These are phyloP conservation scores for Myxocyprinus asiaticus DNA, from an alignment of 2,113 vertebrate species.

Conservation along the genomic window DNA sequence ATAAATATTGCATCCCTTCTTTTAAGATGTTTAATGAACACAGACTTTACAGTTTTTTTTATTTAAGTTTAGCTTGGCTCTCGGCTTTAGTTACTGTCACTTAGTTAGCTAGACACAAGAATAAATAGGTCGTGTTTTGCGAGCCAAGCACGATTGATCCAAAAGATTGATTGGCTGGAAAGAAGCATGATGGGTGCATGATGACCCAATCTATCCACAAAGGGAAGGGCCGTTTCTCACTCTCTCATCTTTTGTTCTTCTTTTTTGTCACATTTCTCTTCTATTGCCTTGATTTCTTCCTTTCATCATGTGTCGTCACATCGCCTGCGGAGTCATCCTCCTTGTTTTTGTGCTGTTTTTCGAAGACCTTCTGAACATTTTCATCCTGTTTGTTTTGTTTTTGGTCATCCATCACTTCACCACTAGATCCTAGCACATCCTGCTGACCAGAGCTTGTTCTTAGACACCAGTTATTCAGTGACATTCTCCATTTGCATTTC, in stretches of 20 bases:
- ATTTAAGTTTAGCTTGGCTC: neutral
- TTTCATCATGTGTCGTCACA: conserved; percentile 73
- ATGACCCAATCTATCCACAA: conserved; percentile 31
- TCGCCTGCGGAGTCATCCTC: conserved; percentile 74
- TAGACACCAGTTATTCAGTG: no score
- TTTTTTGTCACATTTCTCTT: neutral
- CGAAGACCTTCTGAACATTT: conserved; percentile 70
- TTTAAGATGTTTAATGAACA: no score
- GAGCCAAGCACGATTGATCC: conserved; percentile 62
- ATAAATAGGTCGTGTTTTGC: conserved; percentile 64
- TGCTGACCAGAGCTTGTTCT: neutral
- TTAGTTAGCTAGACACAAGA: conserved; percentile 1
- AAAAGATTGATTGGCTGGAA: conserved; percentile 65
- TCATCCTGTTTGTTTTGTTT: conserved; percentile 72
- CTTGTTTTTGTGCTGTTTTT: conserved; percentile 73
- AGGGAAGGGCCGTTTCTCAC: neutral
- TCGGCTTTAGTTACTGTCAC: neutral
- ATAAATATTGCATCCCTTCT: no score
- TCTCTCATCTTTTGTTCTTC: conserved; percentile 13
- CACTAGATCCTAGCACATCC: conserved; percentile 52
- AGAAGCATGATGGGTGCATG: conserved; percentile 51
- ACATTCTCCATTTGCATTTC: neutral
- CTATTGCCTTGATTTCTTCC: neutral
- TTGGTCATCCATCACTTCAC: conserved; percentile 70
- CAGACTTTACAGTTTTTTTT: no score